These are phyloP conservation scores for Stenoptilia bipunctidactyla DNA, from an alignment of 2,888 invertebrate genomes.

Conservation along the genomic window DNA sequence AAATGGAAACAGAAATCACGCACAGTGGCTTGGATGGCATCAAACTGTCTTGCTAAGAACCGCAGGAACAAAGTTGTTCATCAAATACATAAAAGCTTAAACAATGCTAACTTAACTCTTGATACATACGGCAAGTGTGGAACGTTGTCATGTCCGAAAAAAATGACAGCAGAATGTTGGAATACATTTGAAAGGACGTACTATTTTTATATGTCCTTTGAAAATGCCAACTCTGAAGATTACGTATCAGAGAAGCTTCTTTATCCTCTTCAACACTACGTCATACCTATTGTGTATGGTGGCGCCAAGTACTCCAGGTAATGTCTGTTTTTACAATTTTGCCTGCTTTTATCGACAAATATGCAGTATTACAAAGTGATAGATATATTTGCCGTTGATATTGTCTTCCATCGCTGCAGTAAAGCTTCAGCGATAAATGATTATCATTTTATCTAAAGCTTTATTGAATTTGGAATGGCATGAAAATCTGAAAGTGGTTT, in stretches of 20 bases:
- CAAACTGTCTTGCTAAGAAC: conserved; percentile 38
- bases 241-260: conserved; percentile 23
- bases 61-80: conserved; percentile 28
- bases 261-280: conserved; percentile 31
- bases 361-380: too few relatives aligned
- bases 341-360: too few relatives aligned
- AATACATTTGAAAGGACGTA: conserved; percentile 65
- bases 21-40: conserved; percentile 56
- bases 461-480: too few relatives aligned
- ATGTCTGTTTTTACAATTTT: too few relatives aligned
- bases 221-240: conserved; percentile 72
- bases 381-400: too few relatives aligned
- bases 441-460: too few relatives aligned
- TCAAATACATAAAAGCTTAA: conserved; percentile 28
- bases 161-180: conserved; percentile 34
- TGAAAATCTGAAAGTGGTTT: too few relatives aligned
- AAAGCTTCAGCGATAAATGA: too few relatives aligned
- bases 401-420: too few relatives aligned
- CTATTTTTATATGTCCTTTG: conserved; percentile 80
- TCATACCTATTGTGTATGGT: conserved; percentile 76
- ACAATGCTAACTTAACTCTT: conserved; percentile 29
- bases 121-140: conserved; percentile 72
- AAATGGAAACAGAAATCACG: conserved; percentile 37
- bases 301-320: conserved; percentile 35
- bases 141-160: conserved; percentile 26